Evolutionary conservation across 2,113 vertebrate species (phyloP).

Genomic region (Xiphophorus couchianus): DNA sequence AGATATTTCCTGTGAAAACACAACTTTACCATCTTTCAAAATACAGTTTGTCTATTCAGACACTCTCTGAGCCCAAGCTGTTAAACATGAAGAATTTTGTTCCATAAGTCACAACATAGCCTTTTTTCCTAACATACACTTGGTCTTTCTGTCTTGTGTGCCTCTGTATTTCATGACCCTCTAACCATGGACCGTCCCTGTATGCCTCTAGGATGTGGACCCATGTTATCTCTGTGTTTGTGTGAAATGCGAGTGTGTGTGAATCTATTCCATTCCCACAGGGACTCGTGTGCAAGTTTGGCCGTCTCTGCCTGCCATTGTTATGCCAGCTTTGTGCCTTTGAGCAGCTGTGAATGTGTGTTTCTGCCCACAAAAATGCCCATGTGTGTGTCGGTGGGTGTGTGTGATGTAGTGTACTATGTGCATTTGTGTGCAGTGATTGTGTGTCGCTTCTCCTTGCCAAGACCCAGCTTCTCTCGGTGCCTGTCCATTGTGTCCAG

Average conservation of each 20-base stretch:
- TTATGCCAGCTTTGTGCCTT: slow-evolving; percentile 67
- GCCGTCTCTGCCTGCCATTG: slow-evolving; percentile 59
- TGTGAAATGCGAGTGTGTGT: slow-evolving; percentile 32
- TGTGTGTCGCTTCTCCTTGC: slow-evolving; percentile 45
- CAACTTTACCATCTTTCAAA: slow-evolving; percentile 42
- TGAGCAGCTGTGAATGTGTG: slow-evolving; percentile 53
- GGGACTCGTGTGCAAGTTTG: slow-evolving; percentile 62
- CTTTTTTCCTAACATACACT: slow-evolving; percentile 40
- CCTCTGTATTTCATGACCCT: slow-evolving; percentile 56
- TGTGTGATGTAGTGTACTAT: slow-evolving; percentile 28
- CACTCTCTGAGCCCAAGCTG: slow-evolving; percentile 39
- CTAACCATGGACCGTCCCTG: slow-evolving; percentile 41
- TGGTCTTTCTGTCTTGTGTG: slow-evolving; percentile 56
- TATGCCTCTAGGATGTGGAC: slow-evolving; percentile 51
- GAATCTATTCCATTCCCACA: slow-evolving; percentile 40
- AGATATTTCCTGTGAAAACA: slow-evolving; percentile 29
- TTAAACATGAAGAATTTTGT: slow-evolving; percentile 25
- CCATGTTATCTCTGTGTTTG: slow-evolving; percentile 29
- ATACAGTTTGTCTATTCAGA: slow-evolving; percentile 31
- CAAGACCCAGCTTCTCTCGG: slow-evolving; percentile 61
- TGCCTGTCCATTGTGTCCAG: slow-evolving; percentile 67
- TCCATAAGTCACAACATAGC: slow-evolving; percentile 26
- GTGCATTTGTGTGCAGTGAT: slow-evolving; percentile 22
- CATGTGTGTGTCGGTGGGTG: slow-evolving; percentile 34
- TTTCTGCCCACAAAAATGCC: slow-evolving; percentile 31